Base-by-base conservation (phyloP, 2,888 invertebrate genomes). In the Psococerastis gibbosa region DNA sequence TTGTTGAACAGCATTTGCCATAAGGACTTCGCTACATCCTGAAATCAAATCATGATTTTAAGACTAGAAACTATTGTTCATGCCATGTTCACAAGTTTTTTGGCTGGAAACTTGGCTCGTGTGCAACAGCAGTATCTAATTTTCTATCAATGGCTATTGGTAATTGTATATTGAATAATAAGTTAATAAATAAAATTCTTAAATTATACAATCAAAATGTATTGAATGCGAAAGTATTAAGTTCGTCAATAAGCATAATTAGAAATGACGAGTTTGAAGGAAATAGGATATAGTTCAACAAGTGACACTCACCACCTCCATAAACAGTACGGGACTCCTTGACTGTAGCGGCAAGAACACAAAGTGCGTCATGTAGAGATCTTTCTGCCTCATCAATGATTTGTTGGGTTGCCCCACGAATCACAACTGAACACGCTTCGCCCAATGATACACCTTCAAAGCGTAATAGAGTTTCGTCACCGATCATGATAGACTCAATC, bases 341-440 rank as follows among this genome's bases (percentile, higher is more conserved):
- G 6, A 97, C 91, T 3, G 97, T 97, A 27, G 94, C 91, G 2
- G 89, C 75, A 44, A 98, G 68, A 1, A 98, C 98, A 61, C 98
- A 98, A 2, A 99, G 73, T 1, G 97, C 98, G 60, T 99, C 98
- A 59, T 99, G 98, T 42, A 99, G 66, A 0, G 97, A 97, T 35
- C 98, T 75, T 55, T 99, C 97, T 0, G 98, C 97, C 64, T 99
- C 98, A 56, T 98, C 98, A 31, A 99, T 74, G 57, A 94, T 91
- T 64, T 98, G 98, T 61, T 94, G 83, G 1, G 98, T 99, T 22
- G 98, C 95, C 42, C 97, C 98, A 48, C 98, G 79, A 53, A 99
- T 80, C 1, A 99, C 81, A 50, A 99, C 75, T 0, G 94, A 91
- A 62, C 98, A 99, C 8, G 98, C 98, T 59, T 98, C 85, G 18